A percentile compares a stretch with the other conserved stretches of the same genome.
Evolutionary conservation across 1,140 invertebrate species (phyloP).

Genomic region (Campodea augens): DNA sequence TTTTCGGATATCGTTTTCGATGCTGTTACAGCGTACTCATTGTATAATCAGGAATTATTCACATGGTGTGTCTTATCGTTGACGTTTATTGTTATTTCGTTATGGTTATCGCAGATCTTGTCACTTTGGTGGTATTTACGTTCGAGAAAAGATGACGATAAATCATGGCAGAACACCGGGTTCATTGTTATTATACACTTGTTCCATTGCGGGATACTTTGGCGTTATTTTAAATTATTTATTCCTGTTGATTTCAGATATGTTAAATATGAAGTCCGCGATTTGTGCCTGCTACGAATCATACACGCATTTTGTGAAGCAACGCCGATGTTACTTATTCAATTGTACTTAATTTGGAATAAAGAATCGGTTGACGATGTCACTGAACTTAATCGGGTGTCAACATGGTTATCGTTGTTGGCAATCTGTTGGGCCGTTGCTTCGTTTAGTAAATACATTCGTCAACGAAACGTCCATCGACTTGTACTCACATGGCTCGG

Average conservation of each 20-base stretch:
- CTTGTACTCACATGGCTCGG: conserved; percentile 73
- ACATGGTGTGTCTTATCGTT: conserved; percentile 40
- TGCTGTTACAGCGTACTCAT: conserved; percentile 59
- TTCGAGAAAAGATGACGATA: conserved; percentile 9
- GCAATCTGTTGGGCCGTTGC: conserved; percentile 77
- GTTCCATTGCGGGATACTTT: conserved; percentile 61
- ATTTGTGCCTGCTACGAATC: conserved; percentile 55
- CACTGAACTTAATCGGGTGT: conserved; percentile 59
- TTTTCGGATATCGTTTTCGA: conserved; percentile 83
- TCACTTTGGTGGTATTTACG: conserved; percentile 15
- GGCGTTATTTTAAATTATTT: conserved; percentile 72
- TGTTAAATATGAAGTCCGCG: conserved; percentile 63
- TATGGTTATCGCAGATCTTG: conserved; percentile 48
- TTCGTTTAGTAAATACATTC: conserved; percentile 73
- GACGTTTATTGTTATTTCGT: conserved; percentile 41
- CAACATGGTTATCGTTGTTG: conserved; percentile 57
- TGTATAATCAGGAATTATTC: conserved; percentile 41
- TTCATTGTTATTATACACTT: conserved; percentile 41
- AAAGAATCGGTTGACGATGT: conserved; percentile 31
- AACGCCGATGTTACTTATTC: conserved; percentile 65
- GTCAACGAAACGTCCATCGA: conserved; percentile 55
- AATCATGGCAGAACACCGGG: conserved; percentile 5
- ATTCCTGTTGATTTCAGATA: conserved; percentile 62
- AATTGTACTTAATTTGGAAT: conserved; percentile 45
- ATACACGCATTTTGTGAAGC: conserved; percentile 74